phyloP scores from a whole-genome alignment of 1,140 invertebrate genomes.

The Drosophila varians region DNA sequence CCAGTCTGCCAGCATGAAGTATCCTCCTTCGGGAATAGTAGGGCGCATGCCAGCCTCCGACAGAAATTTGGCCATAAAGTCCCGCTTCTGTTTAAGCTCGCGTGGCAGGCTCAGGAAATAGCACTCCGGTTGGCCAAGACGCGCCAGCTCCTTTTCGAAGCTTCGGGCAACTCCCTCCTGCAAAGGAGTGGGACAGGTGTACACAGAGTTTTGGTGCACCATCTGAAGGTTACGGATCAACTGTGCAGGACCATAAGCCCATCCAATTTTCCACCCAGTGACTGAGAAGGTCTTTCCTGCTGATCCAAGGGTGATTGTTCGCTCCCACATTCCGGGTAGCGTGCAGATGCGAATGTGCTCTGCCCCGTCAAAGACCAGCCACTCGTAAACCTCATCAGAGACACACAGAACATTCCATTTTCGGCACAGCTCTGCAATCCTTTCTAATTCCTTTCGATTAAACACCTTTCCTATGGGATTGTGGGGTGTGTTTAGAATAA shows the following conservation, averaged over 20 bases:
- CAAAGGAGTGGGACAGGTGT: constrained; percentile 94
- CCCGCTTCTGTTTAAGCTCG: constrained; percentile 93
- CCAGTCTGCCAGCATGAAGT: constrained; percentile 98
- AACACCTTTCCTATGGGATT: constrained; percentile 98
- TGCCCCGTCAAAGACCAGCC: constrained; percentile 94
- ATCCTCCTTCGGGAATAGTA: constrained; percentile 97
- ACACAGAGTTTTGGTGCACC: constrained; percentile 97
- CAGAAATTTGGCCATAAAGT: constrained; percentile 92
- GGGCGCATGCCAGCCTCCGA: constrained; percentile 93
- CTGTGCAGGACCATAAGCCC: constrained; percentile 94
- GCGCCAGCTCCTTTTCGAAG: constrained; percentile 93
- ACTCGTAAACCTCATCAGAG: constrained; percentile 99
- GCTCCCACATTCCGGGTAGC: constrained; percentile 98
- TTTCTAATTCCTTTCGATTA: constrained; percentile 87
- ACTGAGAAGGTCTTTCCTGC: constrained; percentile 99
- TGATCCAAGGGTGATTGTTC: constrained; percentile 98
- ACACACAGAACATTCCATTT: constrained; percentile 96
- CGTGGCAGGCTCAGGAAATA: constrained; percentile 92
- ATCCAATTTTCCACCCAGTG: constrained; percentile 99
- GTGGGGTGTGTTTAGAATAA: constrained; percentile 98
- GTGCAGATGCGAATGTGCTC: constrained; percentile 96
- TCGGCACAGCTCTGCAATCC: constrained; percentile 94
- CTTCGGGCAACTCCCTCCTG: constrained; percentile 96
- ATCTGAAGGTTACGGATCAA: constrained; percentile 92
- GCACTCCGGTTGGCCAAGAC: constrained; percentile 90